Evolutionary conservation across 2,113 vertebrate genomes (phyloP), one percentile per base, ranked within the genome.

Genomic region (Ascaphus truei): DNA sequence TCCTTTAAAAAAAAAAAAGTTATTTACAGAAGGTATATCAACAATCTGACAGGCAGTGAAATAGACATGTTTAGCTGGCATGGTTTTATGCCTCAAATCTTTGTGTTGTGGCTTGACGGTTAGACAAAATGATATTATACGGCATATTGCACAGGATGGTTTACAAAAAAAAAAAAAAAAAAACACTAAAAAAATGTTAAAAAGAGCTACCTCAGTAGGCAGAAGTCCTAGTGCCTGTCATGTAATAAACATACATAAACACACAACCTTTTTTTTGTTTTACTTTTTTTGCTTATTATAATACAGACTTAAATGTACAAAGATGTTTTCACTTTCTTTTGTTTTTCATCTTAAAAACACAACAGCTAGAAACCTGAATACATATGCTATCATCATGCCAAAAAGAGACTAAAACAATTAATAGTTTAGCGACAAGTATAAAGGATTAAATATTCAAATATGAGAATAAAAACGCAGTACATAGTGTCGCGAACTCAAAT

Each of bases 401-500:
- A 96, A 71, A 96, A 96, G 92, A 92, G 95, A 98, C 95, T 95
- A 98, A 98, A 98, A 98, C 96, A 96, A 98, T 94, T 93, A n/a
- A 96, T 94, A 98, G 67, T 92, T 96, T 94, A 97, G 96, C 85
- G 92, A 98, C 95, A 93, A 98, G 95, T 96, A 98, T 92, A 98
- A 99, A 98, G 94, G 94, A 95, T 98, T 96, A 98, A 96, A 97
- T 98, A 97, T 94, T 95, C 93, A 98, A 98, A 98, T 95, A 98
- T 95, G 90, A 93, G 92, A 95, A 95, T 96, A 93, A 98, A 96
- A 96, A 95, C 89, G 94, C 95, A 94, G 92, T 94, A 95, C 93
- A 92, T 90, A 93, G 90, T 95, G 92, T 98, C 93, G 94, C 94
- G 89, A 98, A 97, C 93, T 98, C 95, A 97, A 95, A 93, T 96